Evolutionary conservation across 2,888 invertebrate species (phyloP), one percentile per base, ranked within the genome.

Genomic region (Andrena flavipes): DNA sequence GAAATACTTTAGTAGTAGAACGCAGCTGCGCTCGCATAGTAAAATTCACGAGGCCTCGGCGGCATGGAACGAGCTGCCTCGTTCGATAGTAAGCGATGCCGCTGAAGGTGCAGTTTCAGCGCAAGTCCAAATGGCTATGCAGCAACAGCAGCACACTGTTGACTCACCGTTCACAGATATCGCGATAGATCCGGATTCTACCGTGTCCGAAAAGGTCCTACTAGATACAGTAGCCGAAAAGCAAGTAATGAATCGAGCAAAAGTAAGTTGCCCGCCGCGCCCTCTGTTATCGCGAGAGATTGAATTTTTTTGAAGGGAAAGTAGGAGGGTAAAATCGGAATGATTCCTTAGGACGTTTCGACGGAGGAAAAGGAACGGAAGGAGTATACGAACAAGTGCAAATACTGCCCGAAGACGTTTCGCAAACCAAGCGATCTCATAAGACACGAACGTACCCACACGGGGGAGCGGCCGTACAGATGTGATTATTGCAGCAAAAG

Each of bases 371-470:
- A 91, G 87, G 90, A 92, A 30, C 91, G 87, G 64, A 90, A 93
- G 70, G 90, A 92, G 70, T 92, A 95, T 92, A 87, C 94, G 91
- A 94, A 96, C 93, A 86, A 94, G 91, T 94, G 96, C 93, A 94
- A 93, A 76, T 95, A 92, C 87, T 97, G 97, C 91, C 93, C 94
- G 16, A 96, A 96, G 91, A 95, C 95, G 77, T 97, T 97, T 91
- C 95, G 96, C 86, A 96, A 96, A 90, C 96, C 96, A 0, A 96
- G 96, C 71, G 96, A 97, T 94, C 94, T 96, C 63, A 95, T 95
- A 63, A 94, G 96, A 2, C 97, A 97, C 90, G 94, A 96, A 64
- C 94, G 96, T 59, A 96, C 96, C 4, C 97, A 97, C 91, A 96
- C 96, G 0, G 96, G 96, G 1, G 96, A 97, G 91, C 95, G 95